These are phyloP conservation scores for Ectemnius cavifrons DNA, from an alignment of 2,888 invertebrate species.

Conservation along the genomic window DNA sequence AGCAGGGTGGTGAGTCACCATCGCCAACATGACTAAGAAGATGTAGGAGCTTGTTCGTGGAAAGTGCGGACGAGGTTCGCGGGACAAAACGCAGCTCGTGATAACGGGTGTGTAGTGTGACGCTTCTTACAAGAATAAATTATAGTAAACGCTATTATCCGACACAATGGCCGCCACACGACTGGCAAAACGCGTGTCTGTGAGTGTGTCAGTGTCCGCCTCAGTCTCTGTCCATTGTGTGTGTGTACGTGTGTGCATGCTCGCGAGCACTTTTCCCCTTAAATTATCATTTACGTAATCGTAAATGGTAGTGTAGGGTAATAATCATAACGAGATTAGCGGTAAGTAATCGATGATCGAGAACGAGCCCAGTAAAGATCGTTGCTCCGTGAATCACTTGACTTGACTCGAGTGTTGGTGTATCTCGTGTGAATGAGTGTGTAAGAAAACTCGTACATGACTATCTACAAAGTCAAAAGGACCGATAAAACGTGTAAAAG, in stretches of 20 bases:
- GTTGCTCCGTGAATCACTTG: background rate
- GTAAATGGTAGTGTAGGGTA: slow-evolving; percentile 40
- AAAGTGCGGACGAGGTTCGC: slow-evolving; percentile 43
- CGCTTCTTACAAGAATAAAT: slow-evolving; percentile 59
- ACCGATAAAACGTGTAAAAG: slow-evolving; percentile 66
- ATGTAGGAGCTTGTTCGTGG: background rate
- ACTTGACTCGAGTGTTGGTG: no score
- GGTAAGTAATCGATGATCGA: slow-evolving; percentile 46
- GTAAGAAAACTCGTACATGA: slow-evolving; percentile 58
- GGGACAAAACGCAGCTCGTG: slow-evolving; percentile 52
- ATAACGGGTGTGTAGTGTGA: slow-evolving; percentile 43
- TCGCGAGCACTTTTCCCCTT: background rate
- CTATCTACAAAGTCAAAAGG: slow-evolving; percentile 66
- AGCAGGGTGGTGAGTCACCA: no score
- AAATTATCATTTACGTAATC: slow-evolving; percentile 25
- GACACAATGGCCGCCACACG: slow-evolving; percentile 44
- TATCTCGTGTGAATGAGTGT: background rate
- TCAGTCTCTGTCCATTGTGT: background rate
- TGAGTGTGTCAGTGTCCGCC: slow-evolving; percentile 12
- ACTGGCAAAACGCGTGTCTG: slow-evolving; percentile 25
- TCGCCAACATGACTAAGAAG: no score
- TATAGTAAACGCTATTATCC: slow-evolving; percentile 47
- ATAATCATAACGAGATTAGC: slow-evolving; percentile 59
- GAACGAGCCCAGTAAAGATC: slow-evolving; percentile 29
- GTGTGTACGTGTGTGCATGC: background rate